These are phyloP conservation scores for Cassiopea andromeda DNA, from an alignment of 30 jellyfish, hydroid and myxozoan species.

Conservation along the genomic window DNA sequence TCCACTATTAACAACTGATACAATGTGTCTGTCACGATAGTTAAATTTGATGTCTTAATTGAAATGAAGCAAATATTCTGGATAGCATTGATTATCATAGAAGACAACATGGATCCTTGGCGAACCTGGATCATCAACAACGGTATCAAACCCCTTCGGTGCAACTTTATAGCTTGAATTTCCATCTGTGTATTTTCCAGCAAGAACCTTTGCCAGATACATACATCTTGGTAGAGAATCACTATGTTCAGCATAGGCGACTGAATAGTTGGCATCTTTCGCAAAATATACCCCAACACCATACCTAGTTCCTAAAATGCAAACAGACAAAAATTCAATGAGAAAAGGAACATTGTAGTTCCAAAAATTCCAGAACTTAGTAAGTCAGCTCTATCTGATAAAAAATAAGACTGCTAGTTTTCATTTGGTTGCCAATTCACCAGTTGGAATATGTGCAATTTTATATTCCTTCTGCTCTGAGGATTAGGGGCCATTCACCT, in stretches of 20 bases:
- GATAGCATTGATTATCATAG: slow-evolving; percentile 64
- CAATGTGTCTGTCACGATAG: no score
- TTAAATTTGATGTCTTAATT: neutral
- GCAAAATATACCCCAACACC: slow-evolving; percentile 76
- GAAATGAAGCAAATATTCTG: slow-evolving; percentile 36
- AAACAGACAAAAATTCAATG: no score
- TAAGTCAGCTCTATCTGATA: no score
- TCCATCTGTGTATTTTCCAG: slow-evolving; percentile 34
- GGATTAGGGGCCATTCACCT: no score
- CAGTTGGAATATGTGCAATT: no score
- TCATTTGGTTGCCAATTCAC: no score
- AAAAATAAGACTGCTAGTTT: no score
- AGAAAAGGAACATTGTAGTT: no score
- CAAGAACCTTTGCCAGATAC: slow-evolving; percentile 65
- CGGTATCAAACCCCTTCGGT: slow-evolving; percentile 45
- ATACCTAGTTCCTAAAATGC: slow-evolving; percentile 42
- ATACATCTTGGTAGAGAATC: slow-evolving; percentile 7
- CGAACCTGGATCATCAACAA: neutral
- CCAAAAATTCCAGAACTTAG: no score
- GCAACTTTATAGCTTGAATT: slow-evolving; percentile 46
- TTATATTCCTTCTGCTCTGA: no score
- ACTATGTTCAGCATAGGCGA: slow-evolving; percentile 17
- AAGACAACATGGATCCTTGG: slow-evolving; percentile 61
- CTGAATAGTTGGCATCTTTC: slow-evolving; percentile 46
- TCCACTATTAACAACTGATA: no score